Conservation (phyloP, 1,140 invertebrate genomes). For the Drosophila takahashii region DNA sequence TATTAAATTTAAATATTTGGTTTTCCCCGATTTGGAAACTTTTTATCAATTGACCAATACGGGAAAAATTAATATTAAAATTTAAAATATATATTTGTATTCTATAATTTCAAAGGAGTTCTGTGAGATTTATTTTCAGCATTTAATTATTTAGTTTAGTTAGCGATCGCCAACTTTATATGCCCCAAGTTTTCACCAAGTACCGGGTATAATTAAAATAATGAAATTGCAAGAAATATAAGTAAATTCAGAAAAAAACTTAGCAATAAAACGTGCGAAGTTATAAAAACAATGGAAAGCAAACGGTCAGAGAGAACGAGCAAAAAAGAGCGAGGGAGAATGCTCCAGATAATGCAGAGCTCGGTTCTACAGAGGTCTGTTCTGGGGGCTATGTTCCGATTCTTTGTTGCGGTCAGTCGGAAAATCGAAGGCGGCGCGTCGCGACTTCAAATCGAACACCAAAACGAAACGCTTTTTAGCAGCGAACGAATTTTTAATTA, state of each 20-base stretch:
- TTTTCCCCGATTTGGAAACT: not conserved
- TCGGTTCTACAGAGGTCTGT: slow-evolving; percentile 15
- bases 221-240: slow-evolving; percentile 36
- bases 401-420: slow-evolving; percentile 46
- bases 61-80: too few relatives aligned
- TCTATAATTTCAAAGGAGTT: too few relatives aligned
- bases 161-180: not conserved
- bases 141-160: not conserved
- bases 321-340: slow-evolving; percentile 23
- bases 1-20: not conserved
- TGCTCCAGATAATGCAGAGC: slow-evolving; percentile 36
- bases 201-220: slow-evolving; percentile 23
- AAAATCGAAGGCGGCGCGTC: slow-evolving; percentile 38
- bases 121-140: too few relatives aligned
- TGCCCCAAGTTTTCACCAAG: too few relatives aligned
- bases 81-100: too few relatives aligned
- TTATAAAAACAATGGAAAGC: slow-evolving; percentile 30
- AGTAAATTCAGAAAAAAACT: slow-evolving; percentile 30
- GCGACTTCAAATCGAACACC: slow-evolving; percentile 17
- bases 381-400: slow-evolving; percentile 29
- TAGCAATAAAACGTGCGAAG: slow-evolving; percentile 41
- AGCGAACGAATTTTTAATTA: not conserved
- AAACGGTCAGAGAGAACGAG: slow-evolving; percentile 13
- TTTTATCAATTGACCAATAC: too few relatives aligned
- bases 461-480: slow-evolving; percentile 5